Conservation (phyloP, 2,888 invertebrate genomes). For the Tipula confusa region DNA sequence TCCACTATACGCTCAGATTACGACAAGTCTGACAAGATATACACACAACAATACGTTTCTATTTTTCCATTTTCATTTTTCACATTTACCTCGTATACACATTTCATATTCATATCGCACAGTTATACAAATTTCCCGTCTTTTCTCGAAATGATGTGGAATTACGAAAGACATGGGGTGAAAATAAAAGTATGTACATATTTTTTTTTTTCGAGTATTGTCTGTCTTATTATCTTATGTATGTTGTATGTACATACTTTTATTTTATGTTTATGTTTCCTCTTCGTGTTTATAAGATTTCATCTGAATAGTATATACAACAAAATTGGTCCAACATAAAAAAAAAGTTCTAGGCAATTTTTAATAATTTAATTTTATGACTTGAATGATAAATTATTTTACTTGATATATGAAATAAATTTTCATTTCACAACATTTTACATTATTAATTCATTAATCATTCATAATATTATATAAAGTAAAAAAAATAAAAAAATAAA, state of each 20-base stretch:
- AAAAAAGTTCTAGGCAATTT: neutral
- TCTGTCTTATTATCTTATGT: neutral
- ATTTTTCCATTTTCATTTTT: neutral
- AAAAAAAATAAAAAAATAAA: too few species aligned
- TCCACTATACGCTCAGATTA: neutral
- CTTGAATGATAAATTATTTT: neutral
- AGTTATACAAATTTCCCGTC: neutral
- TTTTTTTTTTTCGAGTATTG: neutral
- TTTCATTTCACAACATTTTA: neutral
- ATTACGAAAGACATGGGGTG: neutral
- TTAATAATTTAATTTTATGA: neutral
- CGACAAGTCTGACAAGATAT: neutral
- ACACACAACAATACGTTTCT: neutral
- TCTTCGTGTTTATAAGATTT: neutral
- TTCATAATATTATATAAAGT: too few species aligned
- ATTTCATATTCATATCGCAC: neutral
- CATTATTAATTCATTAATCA: slow-evolving; percentile 20
- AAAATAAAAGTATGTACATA: neutral
- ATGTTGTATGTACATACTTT: too few species aligned
- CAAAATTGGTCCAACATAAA: neutral
- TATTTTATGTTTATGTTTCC: neutral
- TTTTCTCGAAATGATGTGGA: neutral
- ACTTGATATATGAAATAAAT: neutral
- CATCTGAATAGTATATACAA: neutral
- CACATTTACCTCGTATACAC: neutral